phyloP scores from a whole-genome alignment of 2,113 vertebrate genomes.

The Pseudorhombus dupliciocellatus region DNA sequence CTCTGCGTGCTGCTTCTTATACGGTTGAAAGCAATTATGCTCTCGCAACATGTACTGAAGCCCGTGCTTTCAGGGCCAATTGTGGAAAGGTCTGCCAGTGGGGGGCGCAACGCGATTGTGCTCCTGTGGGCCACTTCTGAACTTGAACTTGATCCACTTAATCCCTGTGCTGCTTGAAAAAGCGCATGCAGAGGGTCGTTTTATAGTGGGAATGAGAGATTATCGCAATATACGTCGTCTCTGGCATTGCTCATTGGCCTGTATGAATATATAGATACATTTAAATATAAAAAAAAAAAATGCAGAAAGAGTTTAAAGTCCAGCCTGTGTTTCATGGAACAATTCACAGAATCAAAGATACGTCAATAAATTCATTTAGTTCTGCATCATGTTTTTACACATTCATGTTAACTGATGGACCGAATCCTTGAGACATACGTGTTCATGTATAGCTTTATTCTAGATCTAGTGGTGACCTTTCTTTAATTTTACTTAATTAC shows the following conservation, averaged over 20 bases:
- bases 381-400: not conserved
- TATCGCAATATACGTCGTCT: conserved; percentile 14
- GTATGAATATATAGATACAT: not conserved
- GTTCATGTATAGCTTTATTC: conserved; percentile 2
- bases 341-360: not conserved
- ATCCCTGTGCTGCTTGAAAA: conserved; percentile 45
- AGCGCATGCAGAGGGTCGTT: conserved; percentile 11
- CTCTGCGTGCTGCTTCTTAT: not conserved
- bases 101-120: conserved; percentile 90
- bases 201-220: conserved; percentile 39
- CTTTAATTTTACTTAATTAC: not conserved
- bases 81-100: conserved; percentile 78
- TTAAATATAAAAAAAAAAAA: not conserved
- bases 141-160: conserved; percentile 89
- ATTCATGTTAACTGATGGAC: not conserved
- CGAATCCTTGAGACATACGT: not conserved
- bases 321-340: not conserved
- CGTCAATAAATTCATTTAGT: not conserved
- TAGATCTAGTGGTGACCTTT: not conserved
- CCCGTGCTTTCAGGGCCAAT: conserved; percentile 36
- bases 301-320: conserved; percentile 1
- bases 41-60: conserved; percentile 32
- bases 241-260: not conserved
- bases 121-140: conserved; percentile 66
- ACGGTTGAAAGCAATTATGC: conserved; percentile 47